Evolutionary conservation across 2,797 vertebrate species (phyloP).

Genomic region (Sebastes hopkinsi): DNA sequence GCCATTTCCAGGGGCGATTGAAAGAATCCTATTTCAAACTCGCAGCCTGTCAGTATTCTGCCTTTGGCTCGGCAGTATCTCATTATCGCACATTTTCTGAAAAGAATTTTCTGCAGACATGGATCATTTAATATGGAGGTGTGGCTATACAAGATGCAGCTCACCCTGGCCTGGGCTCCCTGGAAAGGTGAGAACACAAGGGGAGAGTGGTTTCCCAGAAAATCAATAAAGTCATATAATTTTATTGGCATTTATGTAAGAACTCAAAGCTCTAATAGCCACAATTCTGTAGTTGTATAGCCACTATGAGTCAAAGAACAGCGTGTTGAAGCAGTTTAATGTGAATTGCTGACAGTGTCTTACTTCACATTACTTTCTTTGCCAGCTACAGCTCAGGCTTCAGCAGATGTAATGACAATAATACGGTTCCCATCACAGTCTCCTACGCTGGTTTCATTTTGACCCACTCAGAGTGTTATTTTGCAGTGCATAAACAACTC

Average conservation of each 20-base stretch:
- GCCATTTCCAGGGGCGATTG: conserved; percentile 19
- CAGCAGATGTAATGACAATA: conserved; percentile 33
- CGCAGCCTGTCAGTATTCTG: conserved; percentile 25
- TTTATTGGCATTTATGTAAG: conserved; percentile 23
- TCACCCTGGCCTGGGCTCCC: not conserved
- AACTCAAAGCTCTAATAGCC: not conserved
- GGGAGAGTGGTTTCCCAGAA: not conserved
- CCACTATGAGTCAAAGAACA: not conserved
- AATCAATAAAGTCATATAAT: conserved; percentile 32
- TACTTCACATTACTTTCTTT: conserved; percentile 12
- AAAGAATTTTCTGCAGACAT: conserved; percentile 25
- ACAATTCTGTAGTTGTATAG: not conserved
- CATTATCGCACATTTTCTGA: conserved; percentile 29
- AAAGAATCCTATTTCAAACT: conserved; percentile 40
- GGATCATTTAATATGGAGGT: conserved; percentile 25
- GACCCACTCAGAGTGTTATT: conserved; percentile 42
- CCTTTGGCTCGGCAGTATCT: conserved; percentile 30
- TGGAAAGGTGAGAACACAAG: not conserved
- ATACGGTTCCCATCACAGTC: conserved; percentile 10
- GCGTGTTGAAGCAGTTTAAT: not conserved
- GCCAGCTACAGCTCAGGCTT: conserved; percentile 5
- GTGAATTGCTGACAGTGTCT: conserved; percentile 4
- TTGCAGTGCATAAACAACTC: conserved; percentile 50
- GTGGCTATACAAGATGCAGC: not conserved
- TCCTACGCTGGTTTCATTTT: conserved; percentile 21